Conservation (phyloP, 1,140 invertebrate species). For the Bathynomus jamesi region DNA sequence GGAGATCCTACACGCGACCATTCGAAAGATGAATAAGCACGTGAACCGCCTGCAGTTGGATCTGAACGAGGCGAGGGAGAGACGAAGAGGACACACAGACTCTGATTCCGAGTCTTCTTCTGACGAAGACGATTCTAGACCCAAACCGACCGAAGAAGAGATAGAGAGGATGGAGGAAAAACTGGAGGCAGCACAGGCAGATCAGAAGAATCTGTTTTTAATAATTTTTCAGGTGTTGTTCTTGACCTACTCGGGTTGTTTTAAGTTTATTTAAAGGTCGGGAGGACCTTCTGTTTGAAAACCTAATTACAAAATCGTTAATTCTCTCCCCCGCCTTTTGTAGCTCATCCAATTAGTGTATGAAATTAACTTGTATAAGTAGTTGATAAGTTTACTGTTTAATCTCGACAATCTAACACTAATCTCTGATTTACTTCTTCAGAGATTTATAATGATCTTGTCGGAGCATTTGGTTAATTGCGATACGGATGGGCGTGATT, state of each 20-base stretch:
- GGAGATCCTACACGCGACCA: slow-evolving; percentile 93
- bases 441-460: slow-evolving; percentile 95
- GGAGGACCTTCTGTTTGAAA: too few species aligned
- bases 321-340: too few species aligned
- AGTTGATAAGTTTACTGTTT: too few species aligned
- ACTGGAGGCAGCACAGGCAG: slow-evolving; percentile 84
- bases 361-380: too few species aligned
- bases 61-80: slow-evolving; percentile 70
- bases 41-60: slow-evolving; percentile 79
- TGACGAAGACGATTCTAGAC: slow-evolving; percentile 41
- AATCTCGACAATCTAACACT: not conserved
- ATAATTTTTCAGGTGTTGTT: slow-evolving; percentile 76
- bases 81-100: slow-evolving; percentile 54
- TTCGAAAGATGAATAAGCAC: slow-evolving; percentile 93
- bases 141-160: slow-evolving; percentile 46
- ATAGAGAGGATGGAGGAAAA: slow-evolving; percentile 94
- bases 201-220: slow-evolving; percentile 93
- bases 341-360: too few species aligned
- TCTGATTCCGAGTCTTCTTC: slow-evolving; percentile 20
- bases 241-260: not conserved
- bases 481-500: slow-evolving; percentile 86
- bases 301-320: too few species aligned
- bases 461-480: slow-evolving; percentile 90
- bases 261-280: too few species aligned
- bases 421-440: slow-evolving; percentile 28